Evolutionary conservation across 2,888 invertebrate species (phyloP).

Genomic region (Pristionchus mayeri): DNA sequence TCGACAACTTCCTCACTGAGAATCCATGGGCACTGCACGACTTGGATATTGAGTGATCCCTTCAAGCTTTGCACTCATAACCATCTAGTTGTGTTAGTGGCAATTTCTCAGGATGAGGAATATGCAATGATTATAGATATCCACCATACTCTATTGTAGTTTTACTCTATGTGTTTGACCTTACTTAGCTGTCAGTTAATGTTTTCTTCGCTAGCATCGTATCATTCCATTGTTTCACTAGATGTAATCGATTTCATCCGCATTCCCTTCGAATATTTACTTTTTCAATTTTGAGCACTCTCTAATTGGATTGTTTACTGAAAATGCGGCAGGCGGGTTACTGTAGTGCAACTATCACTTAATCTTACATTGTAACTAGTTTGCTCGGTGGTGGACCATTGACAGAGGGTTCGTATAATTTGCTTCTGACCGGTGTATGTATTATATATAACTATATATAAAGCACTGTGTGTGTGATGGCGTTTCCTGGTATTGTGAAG

Average conservation of each 20-base stretch:
- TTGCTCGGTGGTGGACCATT: neutral
- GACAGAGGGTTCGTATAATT: neutral
- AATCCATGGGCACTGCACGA: slow-evolving; percentile 92
- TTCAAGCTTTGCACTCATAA: neutral
- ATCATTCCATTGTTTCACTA: slow-evolving; percentile 20
- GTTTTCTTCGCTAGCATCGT: neutral
- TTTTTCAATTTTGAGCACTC: too few species aligned
- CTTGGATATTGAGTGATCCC: slow-evolving; percentile 18
- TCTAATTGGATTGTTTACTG: neutral
- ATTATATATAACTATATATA: too few species aligned
- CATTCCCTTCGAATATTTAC: too few species aligned
- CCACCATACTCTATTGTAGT: neutral
- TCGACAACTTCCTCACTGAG: slow-evolving; percentile 91
- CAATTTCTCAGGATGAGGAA: neutral
- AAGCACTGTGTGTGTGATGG: too few species aligned
- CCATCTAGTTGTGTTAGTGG: too few species aligned
- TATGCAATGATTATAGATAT: neutral
- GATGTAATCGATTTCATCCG: neutral
- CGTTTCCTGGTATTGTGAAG: too few species aligned
- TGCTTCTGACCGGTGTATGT: neutral
- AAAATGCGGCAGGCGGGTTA: slow-evolving; percentile 9
- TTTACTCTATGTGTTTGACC: neutral
- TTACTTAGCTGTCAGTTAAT: neutral
- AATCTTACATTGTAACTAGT: too few species aligned
- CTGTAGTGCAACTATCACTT: neutral